These are phyloP conservation scores for Alosa alosa DNA, from an alignment of 2,113 vertebrate genomes.

Conservation along the genomic window DNA sequence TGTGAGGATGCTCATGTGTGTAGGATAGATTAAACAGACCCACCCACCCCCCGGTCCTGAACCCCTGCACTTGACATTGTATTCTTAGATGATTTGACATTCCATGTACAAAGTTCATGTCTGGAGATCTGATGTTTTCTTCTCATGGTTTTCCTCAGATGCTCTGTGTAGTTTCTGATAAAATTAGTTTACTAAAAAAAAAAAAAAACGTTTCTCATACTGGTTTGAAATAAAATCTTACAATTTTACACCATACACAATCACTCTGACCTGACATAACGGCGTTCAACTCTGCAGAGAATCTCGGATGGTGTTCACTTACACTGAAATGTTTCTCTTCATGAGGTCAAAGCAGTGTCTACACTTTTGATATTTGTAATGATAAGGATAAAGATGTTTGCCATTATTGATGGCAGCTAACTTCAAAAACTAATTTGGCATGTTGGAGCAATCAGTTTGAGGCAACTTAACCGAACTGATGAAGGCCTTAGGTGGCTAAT, in stretches of 20 bases:
- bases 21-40: slow-evolving; percentile 52
- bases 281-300: not conserved
- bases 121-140: slow-evolving; percentile 37
- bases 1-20: slow-evolving; percentile 53
- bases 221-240: slow-evolving; percentile 75
- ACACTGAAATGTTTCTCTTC: not conserved
- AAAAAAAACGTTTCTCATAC: slow-evolving; percentile 66
- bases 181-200: slow-evolving; percentile 66
- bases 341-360: too few relatives aligned
- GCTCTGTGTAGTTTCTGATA: slow-evolving; percentile 72
- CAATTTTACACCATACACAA: slow-evolving; percentile 69
- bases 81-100: slow-evolving; percentile 68
- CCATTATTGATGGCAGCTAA: too few relatives aligned
- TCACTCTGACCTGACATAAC: not conserved
- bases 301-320: not conserved
- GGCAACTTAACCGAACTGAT: too few relatives aligned
- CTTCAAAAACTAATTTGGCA: too few relatives aligned
- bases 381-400: too few relatives aligned
- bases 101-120: slow-evolving; percentile 66
- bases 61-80: slow-evolving; percentile 55
- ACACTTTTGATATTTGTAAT: too few relatives aligned
- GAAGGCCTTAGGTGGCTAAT: too few relatives aligned
- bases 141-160: slow-evolving; percentile 56
- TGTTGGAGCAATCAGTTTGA: too few relatives aligned
- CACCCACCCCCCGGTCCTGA: not conserved